Evolutionary conservation across 2,113 vertebrate genomes (phyloP).

Genomic region (Hucho hucho): DNA sequence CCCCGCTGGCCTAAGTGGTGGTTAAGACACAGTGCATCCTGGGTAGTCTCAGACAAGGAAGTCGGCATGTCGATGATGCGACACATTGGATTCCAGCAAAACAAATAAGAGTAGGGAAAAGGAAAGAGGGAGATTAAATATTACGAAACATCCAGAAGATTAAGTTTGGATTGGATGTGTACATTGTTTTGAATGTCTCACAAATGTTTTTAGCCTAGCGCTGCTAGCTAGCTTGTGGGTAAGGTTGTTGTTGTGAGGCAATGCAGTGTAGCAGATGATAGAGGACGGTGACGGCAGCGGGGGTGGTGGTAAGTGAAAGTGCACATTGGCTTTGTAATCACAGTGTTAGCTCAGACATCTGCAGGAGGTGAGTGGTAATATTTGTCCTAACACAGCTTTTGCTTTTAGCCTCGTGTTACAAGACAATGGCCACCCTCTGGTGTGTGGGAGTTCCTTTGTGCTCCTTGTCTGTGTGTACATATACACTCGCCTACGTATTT

Average conservation of each 20-base stretch:
- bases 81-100: constrained; percentile 21
- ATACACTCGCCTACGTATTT: no score
- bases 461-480: background rate
- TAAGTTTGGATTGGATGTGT: constrained; percentile 10
- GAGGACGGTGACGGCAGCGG: background rate
- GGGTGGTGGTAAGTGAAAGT: constrained; percentile 33
- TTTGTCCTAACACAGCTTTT: constrained; percentile 50
- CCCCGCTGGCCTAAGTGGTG: constrained; percentile 45
- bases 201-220: no score
- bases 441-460: constrained; percentile 24
- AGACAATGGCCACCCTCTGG: constrained; percentile 33
- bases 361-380: constrained; percentile 48
- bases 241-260: background rate
- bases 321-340: constrained; percentile 49
- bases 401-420: constrained; percentile 47
- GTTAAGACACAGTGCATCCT: constrained; percentile 28
- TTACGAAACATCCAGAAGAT: background rate
- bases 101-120: constrained; percentile 11
- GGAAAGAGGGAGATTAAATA: constrained; percentile 27
- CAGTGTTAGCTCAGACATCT: constrained; percentile 51
- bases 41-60: constrained; percentile 9
- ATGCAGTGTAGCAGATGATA: background rate
- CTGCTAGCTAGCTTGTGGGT: background rate
- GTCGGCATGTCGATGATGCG: background rate
- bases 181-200: constrained; percentile 33